These are phyloP conservation scores for Paradoxurus hermaphroditus DNA, from an alignment of 2,113 vertebrate species.

Conservation along the genomic window DNA sequence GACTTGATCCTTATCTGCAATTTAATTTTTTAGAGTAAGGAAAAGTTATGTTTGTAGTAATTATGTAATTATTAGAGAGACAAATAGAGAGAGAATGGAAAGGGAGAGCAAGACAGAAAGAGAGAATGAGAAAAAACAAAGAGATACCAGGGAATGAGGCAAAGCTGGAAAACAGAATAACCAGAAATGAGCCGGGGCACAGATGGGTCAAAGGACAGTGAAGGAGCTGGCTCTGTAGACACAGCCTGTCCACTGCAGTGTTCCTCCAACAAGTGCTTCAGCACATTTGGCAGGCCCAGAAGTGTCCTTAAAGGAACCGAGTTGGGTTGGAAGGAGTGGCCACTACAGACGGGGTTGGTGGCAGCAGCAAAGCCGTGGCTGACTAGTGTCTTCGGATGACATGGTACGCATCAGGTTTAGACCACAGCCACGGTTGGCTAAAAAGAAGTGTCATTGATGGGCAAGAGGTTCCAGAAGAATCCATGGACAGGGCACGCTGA, in stretches of 20 bases:
- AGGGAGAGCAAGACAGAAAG: background rate
- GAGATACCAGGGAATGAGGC: background rate
- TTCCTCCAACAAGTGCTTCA: background rate
- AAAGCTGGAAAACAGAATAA: background rate
- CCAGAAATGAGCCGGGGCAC: background rate
- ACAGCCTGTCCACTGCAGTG: constrained; percentile 2
- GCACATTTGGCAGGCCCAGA: constrained; percentile 12
- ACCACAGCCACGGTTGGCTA: background rate
- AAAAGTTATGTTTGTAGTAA: background rate
- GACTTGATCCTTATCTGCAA: background rate
- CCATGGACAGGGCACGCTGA: background rate
- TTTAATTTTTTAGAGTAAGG: background rate
- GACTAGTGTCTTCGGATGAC: background rate
- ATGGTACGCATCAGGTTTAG: background rate
- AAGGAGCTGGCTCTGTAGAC: background rate
- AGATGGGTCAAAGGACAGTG: constrained; percentile 25
- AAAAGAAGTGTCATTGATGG: background rate
- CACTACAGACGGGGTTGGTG: background rate
- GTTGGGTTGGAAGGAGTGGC: background rate
- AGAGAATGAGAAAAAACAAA: background rate
- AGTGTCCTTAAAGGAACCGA: constrained; percentile 46
- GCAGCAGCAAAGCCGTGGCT: background rate
- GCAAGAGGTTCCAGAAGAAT: background rate
- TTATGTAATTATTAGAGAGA: background rate
- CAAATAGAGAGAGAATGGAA: background rate